Evolutionary conservation across 1,140 invertebrate species (phyloP).

Genomic region (Adoxophyes honmai): DNA sequence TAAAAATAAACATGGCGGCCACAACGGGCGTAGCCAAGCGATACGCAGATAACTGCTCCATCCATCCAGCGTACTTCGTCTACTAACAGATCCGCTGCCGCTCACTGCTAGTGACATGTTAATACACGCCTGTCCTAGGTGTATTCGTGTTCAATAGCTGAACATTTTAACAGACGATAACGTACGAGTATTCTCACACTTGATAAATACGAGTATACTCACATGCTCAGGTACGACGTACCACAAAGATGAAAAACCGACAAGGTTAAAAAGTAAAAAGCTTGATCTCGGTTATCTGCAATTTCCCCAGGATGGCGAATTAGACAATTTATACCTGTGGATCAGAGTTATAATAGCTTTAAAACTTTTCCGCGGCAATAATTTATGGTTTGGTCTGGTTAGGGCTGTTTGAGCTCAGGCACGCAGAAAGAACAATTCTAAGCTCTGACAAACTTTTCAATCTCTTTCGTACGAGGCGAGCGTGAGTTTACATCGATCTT

Average conservation of each 20-base stretch:
- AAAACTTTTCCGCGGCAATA: conserved; percentile 45
- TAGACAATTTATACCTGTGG: conserved; percentile 31
- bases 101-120: conserved; percentile 41
- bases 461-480: conserved; percentile 29
- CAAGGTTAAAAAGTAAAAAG: not conserved
- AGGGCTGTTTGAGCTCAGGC: conserved; percentile 35
- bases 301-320: conserved; percentile 9
- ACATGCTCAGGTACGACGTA: too few species aligned
- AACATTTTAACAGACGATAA: too few species aligned
- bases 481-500: conserved; percentile 25
- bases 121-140: conserved; percentile 34
- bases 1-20: conserved; percentile 68
- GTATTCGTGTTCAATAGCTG: too few species aligned
- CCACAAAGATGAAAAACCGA: conserved; percentile 21
- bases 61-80: conserved; percentile 34
- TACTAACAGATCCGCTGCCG: conserved; percentile 38
- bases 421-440: conserved; percentile 45
- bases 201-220: too few species aligned
- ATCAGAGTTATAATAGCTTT: conserved; percentile 46
- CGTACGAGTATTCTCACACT: too few species aligned
- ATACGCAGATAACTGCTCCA: conserved; percentile 61
- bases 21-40: conserved; percentile 59
- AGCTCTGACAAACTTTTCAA: conserved; percentile 39
- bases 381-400: conserved; percentile 38
- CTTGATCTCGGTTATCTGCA: not conserved